Conservation (phyloP, 2,113 vertebrate genomes). For the Alosa alosa region DNA sequence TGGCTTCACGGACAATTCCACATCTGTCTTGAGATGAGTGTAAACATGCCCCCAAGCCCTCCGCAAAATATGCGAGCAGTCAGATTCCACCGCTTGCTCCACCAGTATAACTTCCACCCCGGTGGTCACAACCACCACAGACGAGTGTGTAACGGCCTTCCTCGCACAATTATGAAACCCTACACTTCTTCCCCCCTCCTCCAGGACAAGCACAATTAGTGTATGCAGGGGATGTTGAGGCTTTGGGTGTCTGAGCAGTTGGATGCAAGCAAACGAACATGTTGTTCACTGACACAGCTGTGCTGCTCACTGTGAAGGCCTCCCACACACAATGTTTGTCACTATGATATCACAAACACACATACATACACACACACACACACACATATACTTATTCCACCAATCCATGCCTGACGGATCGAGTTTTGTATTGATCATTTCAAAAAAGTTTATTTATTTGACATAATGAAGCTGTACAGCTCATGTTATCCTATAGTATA, state of each 20-base stretch:
- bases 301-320: conserved; percentile 22
- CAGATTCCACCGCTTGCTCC: neutral
- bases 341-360: neutral
- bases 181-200: neutral
- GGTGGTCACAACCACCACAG: conserved; percentile 18
- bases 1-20: conserved; percentile 36
- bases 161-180: conserved; percentile 27
- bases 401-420: neutral
- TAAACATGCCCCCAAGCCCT: neutral
- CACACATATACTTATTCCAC: neutral
- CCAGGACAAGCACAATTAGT: neutral
- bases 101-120: neutral
- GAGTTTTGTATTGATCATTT: neutral
- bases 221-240: neutral
- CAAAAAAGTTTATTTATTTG: neutral
- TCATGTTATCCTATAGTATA: neutral
- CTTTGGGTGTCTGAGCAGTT: conserved; percentile 40
- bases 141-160: conserved; percentile 21
- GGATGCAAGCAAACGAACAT: conserved; percentile 48
- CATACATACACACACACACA: neutral
- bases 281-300: conserved; percentile 50
- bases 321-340: neutral
- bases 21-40: conserved; percentile 46
- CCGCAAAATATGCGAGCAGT: neutral
- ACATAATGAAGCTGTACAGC: neutral